A percentile compares a stretch with the other conserved stretches of the same genome.
phyloP scores from a whole-genome alignment of 2,797 vertebrate genomes.

The Bryconaethiops microstoma region DNA sequence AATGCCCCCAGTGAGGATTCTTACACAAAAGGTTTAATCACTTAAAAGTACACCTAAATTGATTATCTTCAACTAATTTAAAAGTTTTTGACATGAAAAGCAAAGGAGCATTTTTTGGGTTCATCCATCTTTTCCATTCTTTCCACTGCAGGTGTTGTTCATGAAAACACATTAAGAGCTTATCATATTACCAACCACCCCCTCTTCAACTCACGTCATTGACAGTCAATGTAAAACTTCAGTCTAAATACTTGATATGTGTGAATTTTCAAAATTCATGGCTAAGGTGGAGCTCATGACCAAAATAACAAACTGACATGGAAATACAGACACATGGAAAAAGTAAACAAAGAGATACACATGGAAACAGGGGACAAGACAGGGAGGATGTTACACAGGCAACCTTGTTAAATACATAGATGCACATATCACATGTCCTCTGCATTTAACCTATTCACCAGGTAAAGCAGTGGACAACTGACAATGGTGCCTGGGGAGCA shows the following conservation, averaged over 20 bases:
- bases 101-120: background rate
- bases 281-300: no score
- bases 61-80: background rate
- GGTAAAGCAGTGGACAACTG: no score
- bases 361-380: no score
- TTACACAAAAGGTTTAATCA: slow-evolving; percentile 2
- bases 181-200: background rate
- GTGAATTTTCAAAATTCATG: background rate
- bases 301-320: no score
- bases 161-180: slow-evolving; percentile 1
- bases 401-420: no score
- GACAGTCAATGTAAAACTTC: background rate
- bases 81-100: slow-evolving; percentile 1
- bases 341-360: no score
- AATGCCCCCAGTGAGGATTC: slow-evolving; percentile 3
- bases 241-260: background rate
- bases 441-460: no score
- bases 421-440: no score
- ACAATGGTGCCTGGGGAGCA: no score
- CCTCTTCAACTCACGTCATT: background rate
- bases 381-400: no score
- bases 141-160: background rate
- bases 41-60: slow-evolving; percentile 9
- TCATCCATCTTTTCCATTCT: background rate
- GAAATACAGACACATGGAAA: no score